These are phyloP conservation scores for Netelia virgata DNA, from an alignment of 2,888 invertebrate species.

Conservation along the genomic window DNA sequence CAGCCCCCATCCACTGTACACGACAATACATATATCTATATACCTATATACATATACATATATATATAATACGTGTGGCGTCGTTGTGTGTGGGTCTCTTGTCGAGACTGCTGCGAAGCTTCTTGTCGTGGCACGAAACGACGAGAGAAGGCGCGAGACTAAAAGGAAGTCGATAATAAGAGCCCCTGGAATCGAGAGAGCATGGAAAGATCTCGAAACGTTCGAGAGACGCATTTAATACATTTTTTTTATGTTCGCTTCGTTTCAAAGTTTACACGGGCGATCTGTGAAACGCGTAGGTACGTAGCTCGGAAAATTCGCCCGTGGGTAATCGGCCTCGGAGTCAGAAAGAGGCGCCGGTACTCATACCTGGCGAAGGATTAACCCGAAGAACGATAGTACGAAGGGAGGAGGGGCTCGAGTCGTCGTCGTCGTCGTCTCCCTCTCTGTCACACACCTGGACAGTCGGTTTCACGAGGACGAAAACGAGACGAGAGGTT, in stretches of 20 bases:
- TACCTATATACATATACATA: background rate
- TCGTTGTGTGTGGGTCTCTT: background rate
- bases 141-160: background rate
- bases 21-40: background rate
- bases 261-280: background rate
- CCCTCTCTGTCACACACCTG: background rate
- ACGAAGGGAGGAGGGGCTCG: background rate
- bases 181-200: background rate
- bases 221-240: background rate
- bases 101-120: conserved; percentile 10
- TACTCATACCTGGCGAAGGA: background rate
- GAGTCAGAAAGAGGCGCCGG: background rate
- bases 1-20: conserved; percentile 23
- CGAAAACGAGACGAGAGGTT: conserved; percentile 15
- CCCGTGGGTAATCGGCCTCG: background rate
- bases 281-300: background rate
- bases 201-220: background rate
- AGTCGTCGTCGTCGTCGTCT: background rate
- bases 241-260: background rate
- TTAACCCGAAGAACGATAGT: background rate
- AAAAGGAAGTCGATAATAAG: conserved; percentile 6
- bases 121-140: background rate
- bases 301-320: background rate
- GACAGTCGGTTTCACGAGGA: conserved; percentile 44
- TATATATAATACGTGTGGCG: background rate